A percentile compares a stretch with the other conserved stretches of the same genome.
Evolutionary conservation across 1,140 invertebrate species (phyloP).

Genomic region (Heliconius congener): DNA sequence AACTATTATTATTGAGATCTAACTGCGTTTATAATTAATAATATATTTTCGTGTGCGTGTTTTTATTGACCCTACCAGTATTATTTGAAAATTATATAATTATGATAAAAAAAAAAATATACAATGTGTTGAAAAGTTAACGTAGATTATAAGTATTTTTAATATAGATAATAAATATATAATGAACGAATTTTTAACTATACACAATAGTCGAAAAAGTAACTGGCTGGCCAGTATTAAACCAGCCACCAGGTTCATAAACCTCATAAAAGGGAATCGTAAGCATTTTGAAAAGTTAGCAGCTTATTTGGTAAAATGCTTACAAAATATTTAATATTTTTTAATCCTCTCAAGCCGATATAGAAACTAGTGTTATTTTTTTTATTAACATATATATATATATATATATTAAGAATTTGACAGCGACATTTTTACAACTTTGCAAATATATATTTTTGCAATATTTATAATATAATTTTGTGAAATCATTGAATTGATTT

Average conservation of each 20-base stretch:
- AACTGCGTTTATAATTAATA: conserved; percentile 1
- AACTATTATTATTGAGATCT: not conserved
- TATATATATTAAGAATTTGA: not conserved
- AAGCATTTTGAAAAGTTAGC: not conserved
- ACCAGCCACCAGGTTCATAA: not conserved
- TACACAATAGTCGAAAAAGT: not conserved
- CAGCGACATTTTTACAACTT: not conserved
- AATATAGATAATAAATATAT: not conserved
- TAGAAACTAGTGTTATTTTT: not conserved
- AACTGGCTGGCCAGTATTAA: not conserved
- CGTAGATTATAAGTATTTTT: not conserved
- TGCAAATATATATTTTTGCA: not conserved
- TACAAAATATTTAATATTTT: conserved; percentile 1
- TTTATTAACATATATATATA: too few relatives aligned
- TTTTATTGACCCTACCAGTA: conserved; percentile 49
- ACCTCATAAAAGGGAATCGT: not conserved
- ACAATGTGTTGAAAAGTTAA: not conserved
- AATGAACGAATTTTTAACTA: not conserved
- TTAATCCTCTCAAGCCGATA: not conserved
- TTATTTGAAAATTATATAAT: conserved; percentile 14
- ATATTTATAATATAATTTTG: too few relatives aligned
- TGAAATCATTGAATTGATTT: too few relatives aligned
- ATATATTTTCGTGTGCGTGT: conserved; percentile 47
- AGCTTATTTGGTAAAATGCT: not conserved
- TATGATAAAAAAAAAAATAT: not conserved